Evolutionary conservation across 2,888 invertebrate genomes (phyloP), one percentile per base, ranked within the genome.

Genomic region (Drymonia ruficornis): DNA sequence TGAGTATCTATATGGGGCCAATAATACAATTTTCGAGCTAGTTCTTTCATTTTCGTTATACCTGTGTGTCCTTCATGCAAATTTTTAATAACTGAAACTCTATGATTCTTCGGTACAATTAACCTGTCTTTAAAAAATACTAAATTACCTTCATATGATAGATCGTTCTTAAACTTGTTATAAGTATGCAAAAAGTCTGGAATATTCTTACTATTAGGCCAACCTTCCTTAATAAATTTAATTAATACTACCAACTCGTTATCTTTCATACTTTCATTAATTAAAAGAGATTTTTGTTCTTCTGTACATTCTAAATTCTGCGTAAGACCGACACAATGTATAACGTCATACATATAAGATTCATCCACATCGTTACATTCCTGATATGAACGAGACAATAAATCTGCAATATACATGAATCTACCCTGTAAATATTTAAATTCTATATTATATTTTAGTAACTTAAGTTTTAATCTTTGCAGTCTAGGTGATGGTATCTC

Each of bases 21-120:
- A 52, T 76, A 79, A 55, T 75, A 75, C 6, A 75, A 28, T 38
- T 63, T 62, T 49, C 74, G 56, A 9, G 73, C 74, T 18, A 69
- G 56, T 31, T 67, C 50, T 57, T 72, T 70, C 48, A 72, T 72
- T 65, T 81, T 79, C 45, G 70, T 66, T 2, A 70, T 70, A 7
- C 78, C 80, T 19, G 78, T 45, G 57, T 81, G 80, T 2, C 71
- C 63, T 50, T 63, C 71, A 72, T 81, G 80, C 48, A 79, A 53
- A 56, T 23, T 55, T 15, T 50, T 59, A 7, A 62, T 2, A 18
- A 55, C 52, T 11, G 9, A 12, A 31, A 54, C 2, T 56, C 65
- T 59, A 11, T 62, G 44, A 16, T 36, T 31, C 13, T 54, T 45
- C 7, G 61, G 59, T 38, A 67, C 19, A 16, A 64, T 53, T 15